Evolutionary conservation across 2,113 vertebrate genomes (phyloP).

Genomic region (Okapia johnstoni): DNA sequence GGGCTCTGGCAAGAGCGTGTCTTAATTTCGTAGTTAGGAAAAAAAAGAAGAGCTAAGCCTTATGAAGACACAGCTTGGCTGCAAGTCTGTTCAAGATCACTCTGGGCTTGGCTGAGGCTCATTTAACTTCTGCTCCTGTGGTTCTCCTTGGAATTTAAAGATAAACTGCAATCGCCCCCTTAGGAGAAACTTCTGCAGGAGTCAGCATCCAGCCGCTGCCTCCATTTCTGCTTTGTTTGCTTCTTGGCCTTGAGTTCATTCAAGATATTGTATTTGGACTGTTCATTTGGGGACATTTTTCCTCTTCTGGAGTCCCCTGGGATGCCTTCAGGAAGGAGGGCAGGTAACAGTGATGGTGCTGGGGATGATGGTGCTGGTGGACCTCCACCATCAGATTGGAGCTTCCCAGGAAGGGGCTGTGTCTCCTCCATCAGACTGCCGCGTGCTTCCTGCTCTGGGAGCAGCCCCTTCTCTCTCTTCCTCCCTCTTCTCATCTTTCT

Average conservation of each 20-base stretch:
- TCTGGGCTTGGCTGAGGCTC: neutral
- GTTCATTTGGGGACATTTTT: neutral
- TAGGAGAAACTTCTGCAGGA: neutral
- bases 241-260: neutral
- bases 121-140: neutral
- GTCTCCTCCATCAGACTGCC: neutral
- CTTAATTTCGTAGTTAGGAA: neutral
- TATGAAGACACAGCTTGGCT: fast-evolving
- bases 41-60: neutral
- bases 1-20: neutral
- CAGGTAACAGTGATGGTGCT: neutral
- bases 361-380: fast-evolving
- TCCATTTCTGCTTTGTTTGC: neutral
- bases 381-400: neutral
- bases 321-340: neutral
- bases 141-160: neutral
- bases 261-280: neutral
- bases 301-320: neutral
- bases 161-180: neutral
- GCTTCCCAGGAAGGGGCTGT: too few relatives aligned
- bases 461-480: too few relatives aligned
- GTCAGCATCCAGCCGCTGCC: neutral
- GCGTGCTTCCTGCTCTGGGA: neutral
- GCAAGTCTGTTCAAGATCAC: neutral
- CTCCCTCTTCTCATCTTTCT: neutral